Evolutionary conservation across 2,113 vertebrate genomes (phyloP).

Genomic region (Delphinapterus leucas): DNA sequence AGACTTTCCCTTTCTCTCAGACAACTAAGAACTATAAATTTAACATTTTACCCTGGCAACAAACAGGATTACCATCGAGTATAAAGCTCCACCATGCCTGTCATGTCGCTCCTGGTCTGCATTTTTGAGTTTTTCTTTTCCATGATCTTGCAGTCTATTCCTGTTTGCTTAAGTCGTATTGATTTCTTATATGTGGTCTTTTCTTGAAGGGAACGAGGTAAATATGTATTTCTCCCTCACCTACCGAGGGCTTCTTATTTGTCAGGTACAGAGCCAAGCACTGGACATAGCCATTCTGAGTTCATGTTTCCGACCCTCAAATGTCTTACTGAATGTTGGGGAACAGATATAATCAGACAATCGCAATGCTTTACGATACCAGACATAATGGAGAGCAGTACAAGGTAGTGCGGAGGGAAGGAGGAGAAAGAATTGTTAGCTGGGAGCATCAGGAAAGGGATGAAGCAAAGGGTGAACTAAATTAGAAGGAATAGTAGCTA

Average conservation of each 20-base stretch:
- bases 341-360: not conserved
- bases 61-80: not conserved
- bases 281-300: accelerated
- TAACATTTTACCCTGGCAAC: not conserved
- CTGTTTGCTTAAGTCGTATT: not conserved
- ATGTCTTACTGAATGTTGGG: not conserved
- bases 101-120: accelerated
- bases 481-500: accelerated
- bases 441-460: accelerated
- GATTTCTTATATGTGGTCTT: not conserved
- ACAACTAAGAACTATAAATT: not conserved
- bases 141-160: not conserved
- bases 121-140: not conserved
- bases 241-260: not conserved
- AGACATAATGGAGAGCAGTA: not conserved
- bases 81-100: accelerated
- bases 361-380: accelerated
- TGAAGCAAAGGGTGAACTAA: not conserved
- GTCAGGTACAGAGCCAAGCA: not conserved
- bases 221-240: not conserved
- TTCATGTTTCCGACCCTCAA: not conserved
- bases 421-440: accelerated
- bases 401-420: too few species aligned
- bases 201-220: too few species aligned
- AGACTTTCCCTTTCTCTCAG: too few species aligned